Base-by-base conservation (phyloP, 2,888 invertebrate genomes). In the Epicampocera succincta region DNA sequence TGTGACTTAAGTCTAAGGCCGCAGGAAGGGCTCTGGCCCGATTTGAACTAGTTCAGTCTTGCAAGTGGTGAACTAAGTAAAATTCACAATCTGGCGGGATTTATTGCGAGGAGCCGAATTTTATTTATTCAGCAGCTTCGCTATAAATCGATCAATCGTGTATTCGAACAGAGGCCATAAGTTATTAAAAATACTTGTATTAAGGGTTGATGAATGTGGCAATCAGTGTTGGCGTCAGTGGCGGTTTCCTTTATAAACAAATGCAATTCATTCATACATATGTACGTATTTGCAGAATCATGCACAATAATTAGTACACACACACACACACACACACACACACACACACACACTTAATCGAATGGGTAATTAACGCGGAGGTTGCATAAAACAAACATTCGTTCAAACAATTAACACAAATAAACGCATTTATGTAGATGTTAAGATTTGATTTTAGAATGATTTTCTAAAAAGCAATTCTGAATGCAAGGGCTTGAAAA, bases 381-480 rank as follows among this genome's bases (percentile, higher is more conserved):
- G n/a, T n/a, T n/a, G n/a, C n/a, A n/a, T 25, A 38, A 46, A 54
- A 54, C 54, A 38, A 63, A 29, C 33, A 33, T 44, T 50, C 52
- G 46, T 63, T 63, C 21, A 58, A 58, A 50, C 9, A 50, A 12
- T 40, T 65, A 50, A 40, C 56, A 19, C 8, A 11, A 4, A 38
- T 15, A 12, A 21, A 40, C 29, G 19, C 17, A 29, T n/a, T n/a
- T n/a, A n/a, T n/a, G n/a, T 33, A 40, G 40, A 40, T 65, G 33
- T 69, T 58, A 33, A 58, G 19, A 46, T 25, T 25, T 6, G 19
- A 69, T 69, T 46, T 69, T 48, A n/a, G n/a, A n/a, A n/a, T n/a
- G n/a, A n/a, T n/a, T n/a, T n/a, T n/a, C n/a, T n/a, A n/a, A n/a
- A n/a, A n/a, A n/a, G n/a, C n/a, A n/a, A n/a, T n/a, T n/a, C n/a